These are phyloP conservation scores for Cacatua alba DNA, from an alignment of 2,113 vertebrate species.

Conservation along the genomic window DNA sequence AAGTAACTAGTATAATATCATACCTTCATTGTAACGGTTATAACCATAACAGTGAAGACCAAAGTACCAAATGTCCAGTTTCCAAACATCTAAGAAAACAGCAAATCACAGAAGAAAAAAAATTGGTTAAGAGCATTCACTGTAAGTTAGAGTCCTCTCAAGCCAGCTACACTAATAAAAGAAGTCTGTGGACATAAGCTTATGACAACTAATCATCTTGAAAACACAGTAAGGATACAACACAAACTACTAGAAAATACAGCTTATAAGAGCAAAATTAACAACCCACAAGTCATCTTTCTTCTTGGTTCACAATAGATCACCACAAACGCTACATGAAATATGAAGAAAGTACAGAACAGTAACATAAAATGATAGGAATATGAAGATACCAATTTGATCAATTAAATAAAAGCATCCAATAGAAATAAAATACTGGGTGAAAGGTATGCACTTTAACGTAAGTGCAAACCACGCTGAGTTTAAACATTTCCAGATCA, in stretches of 20 bases:
- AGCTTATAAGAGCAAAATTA: slow-evolving; percentile 7
- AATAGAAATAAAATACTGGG: neutral
- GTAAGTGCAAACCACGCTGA: neutral
- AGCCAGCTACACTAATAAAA: neutral
- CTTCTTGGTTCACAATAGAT: neutral
- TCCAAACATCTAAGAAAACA: slow-evolving; percentile 89
- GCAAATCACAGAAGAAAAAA: neutral
- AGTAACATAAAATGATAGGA: neutral
- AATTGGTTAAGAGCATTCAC: neutral
- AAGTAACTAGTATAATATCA: neutral
- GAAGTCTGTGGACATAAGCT: neutral
- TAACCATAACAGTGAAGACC: slow-evolving; percentile 98
- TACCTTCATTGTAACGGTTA: slow-evolving; percentile 98
- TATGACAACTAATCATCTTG: neutral
- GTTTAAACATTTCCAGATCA: slow-evolving; percentile 18
- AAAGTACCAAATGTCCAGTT: slow-evolving; percentile 98
- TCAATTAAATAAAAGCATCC: neutral
- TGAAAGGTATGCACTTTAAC: neutral
- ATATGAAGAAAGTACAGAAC: neutral
- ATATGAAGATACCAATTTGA: neutral
- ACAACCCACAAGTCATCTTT: neutral
- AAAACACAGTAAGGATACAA: slow-evolving; percentile 9
- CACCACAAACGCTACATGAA: neutral
- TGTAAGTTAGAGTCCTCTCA: neutral
- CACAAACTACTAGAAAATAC: neutral